Percentiles rank a stretch among this genome's conserved stretches.
phyloP scores from a whole-genome alignment of 2,888 invertebrate species.

The Plemyria rubiginata region DNA sequence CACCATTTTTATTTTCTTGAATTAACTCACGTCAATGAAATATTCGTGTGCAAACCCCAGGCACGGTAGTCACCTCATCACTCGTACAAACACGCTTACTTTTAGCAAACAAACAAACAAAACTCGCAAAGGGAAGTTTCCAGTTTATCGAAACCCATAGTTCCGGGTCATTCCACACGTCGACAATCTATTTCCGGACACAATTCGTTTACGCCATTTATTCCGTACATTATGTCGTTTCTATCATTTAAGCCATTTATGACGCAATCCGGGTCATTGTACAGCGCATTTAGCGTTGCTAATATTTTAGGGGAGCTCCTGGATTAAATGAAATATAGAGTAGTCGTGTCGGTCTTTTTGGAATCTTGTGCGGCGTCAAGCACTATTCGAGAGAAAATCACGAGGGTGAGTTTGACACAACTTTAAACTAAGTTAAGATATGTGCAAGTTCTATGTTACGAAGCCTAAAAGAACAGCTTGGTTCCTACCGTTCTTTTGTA shows the following conservation, averaged over 20 bases:
- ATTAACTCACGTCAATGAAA: no score
- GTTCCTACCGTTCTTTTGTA: no score
- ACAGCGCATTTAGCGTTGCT: slow-evolving; percentile 53
- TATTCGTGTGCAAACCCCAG: no score
- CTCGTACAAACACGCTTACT: not conserved
- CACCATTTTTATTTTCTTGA: no score
- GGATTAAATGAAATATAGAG: slow-evolving; percentile 16
- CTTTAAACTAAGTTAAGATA: no score
- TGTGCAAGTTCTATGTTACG: no score
- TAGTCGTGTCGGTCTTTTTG: not conserved
- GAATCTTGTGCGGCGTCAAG: not conserved
- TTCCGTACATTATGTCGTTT: slow-evolving; percentile 46
- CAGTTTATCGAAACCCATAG: slow-evolving; percentile 45
- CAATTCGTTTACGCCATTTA: slow-evolving; percentile 59
- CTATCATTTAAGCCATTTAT: slow-evolving; percentile 32
- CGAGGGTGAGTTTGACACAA: no score
- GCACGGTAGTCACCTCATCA: no score
- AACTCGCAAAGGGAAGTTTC: slow-evolving; percentile 45
- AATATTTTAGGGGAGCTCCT: slow-evolving; percentile 37
- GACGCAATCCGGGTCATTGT: slow-evolving; percentile 57
- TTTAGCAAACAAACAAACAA: slow-evolving; percentile 55
- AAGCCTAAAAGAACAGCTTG: no score
- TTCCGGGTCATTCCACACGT: slow-evolving; percentile 68
- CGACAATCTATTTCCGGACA: slow-evolving; percentile 50
- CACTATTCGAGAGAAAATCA: no score